phyloP scores from a whole-genome alignment of 2,797 vertebrate genomes.

The Xenopus petersii region DNA sequence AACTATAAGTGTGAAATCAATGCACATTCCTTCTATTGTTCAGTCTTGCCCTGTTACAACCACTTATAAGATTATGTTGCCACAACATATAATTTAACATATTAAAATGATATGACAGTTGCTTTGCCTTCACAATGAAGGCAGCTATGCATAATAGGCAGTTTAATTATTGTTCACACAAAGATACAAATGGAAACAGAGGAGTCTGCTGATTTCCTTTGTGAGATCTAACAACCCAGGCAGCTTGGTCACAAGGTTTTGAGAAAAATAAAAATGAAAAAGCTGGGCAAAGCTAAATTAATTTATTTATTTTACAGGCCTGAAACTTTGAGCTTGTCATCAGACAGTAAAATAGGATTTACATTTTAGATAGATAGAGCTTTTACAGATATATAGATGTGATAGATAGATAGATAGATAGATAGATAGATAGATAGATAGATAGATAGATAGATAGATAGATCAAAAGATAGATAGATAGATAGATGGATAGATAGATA shows the following conservation, averaged over 20 bases:
- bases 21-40: not conserved
- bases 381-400: too few relatives aligned
- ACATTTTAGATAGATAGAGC: too few relatives aligned
- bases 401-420: too few relatives aligned
- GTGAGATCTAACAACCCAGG: not conserved
- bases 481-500: too few relatives aligned
- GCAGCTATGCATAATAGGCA: conserved; percentile 46
- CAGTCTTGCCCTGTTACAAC: conserved; percentile 48
- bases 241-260: not conserved
- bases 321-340: too few relatives aligned
- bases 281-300: not conserved
- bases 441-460: too few relatives aligned
- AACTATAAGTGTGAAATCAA: not conserved
- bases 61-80: conserved; percentile 52
- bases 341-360: too few relatives aligned
- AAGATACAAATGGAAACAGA: conserved; percentile 45
- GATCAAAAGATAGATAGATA: too few relatives aligned
- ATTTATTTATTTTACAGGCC: too few relatives aligned
- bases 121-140: conserved; percentile 46
- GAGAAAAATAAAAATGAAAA: not conserved
- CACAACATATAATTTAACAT: conserved; percentile 54
- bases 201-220: conserved; percentile 25
- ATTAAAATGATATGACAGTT: conserved; percentile 50
- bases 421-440: too few relatives aligned
- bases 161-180: conserved; percentile 38